These are phyloP conservation scores for Marmota flaviventris DNA, from an alignment of 2,113 vertebrate genomes.

Conservation along the genomic window DNA sequence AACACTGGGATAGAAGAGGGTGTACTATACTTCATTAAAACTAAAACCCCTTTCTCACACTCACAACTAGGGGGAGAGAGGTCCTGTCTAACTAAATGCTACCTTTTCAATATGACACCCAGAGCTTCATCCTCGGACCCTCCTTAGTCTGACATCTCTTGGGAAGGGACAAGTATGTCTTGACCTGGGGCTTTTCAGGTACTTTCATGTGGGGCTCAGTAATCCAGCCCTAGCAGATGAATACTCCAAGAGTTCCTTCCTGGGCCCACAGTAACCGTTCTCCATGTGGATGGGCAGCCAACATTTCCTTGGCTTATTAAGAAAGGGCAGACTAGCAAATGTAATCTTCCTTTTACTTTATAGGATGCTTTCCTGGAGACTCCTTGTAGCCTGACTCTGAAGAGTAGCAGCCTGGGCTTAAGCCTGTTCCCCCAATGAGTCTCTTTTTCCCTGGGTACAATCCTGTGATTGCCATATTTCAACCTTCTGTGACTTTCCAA, in stretches of 20 bases:
- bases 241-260: not conserved
- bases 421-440: not conserved
- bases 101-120: not conserved
- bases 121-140: not conserved
- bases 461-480: not conserved
- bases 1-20: not conserved
- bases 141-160: not conserved
- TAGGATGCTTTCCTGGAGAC: not conserved
- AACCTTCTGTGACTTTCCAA: not conserved
- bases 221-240: not conserved
- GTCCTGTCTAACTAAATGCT: not conserved
- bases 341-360: not conserved
- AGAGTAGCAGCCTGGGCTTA: fast-evolving
- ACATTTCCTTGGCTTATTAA: not conserved
- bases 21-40: not conserved
- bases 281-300: not conserved
- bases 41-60: not conserved
- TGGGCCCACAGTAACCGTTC: not conserved
- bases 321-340: not conserved
- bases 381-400: not conserved
- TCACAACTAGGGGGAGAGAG: not conserved
- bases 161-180: not conserved
- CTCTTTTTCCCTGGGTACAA: not conserved
- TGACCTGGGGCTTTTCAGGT: not conserved
- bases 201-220: not conserved